A percentile compares a stretch with the other conserved stretches of the same genome.
Evolutionary conservation across 2,797 vertebrate species (phyloP).

Genomic region (Pampus argenteus): DNA sequence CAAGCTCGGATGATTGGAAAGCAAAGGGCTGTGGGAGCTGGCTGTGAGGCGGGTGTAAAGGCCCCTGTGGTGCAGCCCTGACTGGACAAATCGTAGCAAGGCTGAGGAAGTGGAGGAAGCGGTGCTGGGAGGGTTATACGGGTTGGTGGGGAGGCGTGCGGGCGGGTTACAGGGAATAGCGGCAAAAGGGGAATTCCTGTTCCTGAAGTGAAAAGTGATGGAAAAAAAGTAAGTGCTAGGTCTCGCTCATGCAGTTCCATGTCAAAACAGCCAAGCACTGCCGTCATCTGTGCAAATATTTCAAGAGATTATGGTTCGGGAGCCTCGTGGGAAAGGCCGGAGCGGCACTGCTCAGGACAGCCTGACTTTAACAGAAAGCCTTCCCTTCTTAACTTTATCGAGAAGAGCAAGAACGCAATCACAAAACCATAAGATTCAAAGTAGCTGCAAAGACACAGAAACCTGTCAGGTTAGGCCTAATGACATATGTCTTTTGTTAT

Average conservation of each 20-base stretch:
- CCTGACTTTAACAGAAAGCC: constrained; percentile 42
- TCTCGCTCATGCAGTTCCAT: constrained; percentile 63
- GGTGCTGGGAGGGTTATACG: constrained; percentile 48
- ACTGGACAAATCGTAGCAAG: constrained; percentile 71
- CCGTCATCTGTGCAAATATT: constrained; percentile 82
- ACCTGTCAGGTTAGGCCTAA: constrained; percentile 57
- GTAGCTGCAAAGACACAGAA: constrained; percentile 52
- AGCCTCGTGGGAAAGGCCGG: constrained; percentile 81
- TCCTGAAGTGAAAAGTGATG: constrained; percentile 69
- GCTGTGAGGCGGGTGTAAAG: constrained; percentile 66
- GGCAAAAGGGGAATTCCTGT: constrained; percentile 80
- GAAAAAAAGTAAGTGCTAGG: constrained; percentile 79
- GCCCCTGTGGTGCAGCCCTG: constrained; percentile 65
- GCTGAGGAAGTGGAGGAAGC: constrained; percentile 77
- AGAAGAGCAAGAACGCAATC: constrained; percentile 34
- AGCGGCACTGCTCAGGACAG: constrained; percentile 60
- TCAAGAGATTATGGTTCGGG: constrained; percentile 75
- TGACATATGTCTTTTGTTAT: constrained; percentile 66
- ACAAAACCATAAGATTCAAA: constrained; percentile 43
- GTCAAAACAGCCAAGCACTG: constrained; percentile 75
- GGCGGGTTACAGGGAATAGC: constrained; percentile 56
- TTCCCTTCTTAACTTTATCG: constrained; percentile 42
- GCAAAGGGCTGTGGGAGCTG: constrained; percentile 58
- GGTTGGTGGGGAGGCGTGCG: constrained; percentile 52
- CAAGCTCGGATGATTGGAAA: constrained; percentile 67